Percentiles rank a stretch among this genome's conserved stretches.
phyloP scores from a whole-genome alignment of 2,113 vertebrate genomes.

The Todiramphus saurophagus region DNA sequence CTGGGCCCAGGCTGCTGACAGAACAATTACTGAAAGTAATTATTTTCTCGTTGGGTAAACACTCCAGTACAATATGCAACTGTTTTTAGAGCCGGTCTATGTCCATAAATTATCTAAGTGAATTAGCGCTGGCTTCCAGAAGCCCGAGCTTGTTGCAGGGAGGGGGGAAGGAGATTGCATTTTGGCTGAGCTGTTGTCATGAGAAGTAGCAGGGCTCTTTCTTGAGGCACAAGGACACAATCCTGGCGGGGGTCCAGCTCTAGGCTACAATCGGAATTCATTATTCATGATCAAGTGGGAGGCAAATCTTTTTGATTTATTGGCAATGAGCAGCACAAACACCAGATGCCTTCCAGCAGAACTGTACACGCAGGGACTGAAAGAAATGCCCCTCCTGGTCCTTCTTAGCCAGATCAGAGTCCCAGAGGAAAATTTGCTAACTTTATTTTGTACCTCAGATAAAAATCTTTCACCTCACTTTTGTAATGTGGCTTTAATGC shows the following conservation, averaged over 20 bases:
- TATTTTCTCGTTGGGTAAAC: constrained; percentile 22
- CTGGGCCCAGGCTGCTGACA: not conserved
- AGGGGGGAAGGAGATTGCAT: not conserved
- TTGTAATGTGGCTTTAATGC: not conserved
- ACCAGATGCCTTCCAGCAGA: constrained; percentile 37
- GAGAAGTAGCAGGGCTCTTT: not conserved
- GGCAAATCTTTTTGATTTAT: constrained; percentile 37
- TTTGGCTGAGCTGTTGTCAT: not conserved
- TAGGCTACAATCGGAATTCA: not conserved
- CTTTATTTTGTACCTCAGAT: rapidly evolving
- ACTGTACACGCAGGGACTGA: not conserved
- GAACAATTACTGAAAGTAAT: not conserved
- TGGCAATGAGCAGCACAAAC: constrained; percentile 9
- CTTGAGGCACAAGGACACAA: not conserved
- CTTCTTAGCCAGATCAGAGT: not conserved
- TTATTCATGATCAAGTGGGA: constrained; percentile 28
- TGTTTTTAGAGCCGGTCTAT: not conserved
- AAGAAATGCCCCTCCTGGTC: not conserved
- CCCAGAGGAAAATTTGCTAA: not conserved
- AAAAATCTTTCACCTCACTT: not conserved
- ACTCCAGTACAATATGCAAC: constrained; percentile 16
- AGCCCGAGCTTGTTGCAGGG: not conserved
- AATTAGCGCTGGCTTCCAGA: constrained; percentile 9
- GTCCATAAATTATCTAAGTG: constrained; percentile 28
- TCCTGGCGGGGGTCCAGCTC: not conserved